Evolutionary conservation across 2,113 vertebrate genomes (phyloP), one percentile per base, ranked within the genome.

Genomic region (Cairina moschata): DNA sequence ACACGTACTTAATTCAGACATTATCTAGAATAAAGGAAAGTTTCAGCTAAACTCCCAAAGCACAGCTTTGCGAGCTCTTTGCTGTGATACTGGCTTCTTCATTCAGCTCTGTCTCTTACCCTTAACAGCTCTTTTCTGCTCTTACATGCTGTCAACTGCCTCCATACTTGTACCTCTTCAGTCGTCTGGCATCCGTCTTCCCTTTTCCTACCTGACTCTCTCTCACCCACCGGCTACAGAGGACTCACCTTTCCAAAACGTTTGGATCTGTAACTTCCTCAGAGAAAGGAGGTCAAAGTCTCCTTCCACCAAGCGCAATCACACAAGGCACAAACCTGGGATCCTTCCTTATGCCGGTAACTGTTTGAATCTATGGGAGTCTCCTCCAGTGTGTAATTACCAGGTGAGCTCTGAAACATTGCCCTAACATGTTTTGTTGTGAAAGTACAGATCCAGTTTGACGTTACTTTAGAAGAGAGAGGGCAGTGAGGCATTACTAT

Each of bases 291-390:
- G 58, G 73, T 52, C 65, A 80, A 21, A 44, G 14, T 18, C 90
- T 93, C 23, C 5, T 60, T 88, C 38, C 60, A 52, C 50, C 50
- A 89, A 9, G 54, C 79, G 65, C 69, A 66, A 46, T 76, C 71
- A 83, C 48, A 59, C 25, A 60, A 36, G 65, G 85, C 52, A 94
- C 84, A 86, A 95, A 52, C 38, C 77, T 16, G 28, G 79, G 81
- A 83, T 96, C 82, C 85, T 90, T 8, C 67, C 29, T n/a, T n/a
- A 63, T 82, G 44, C 83, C 90, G 86, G 72, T 91, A 93, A 90
- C 94, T 88, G 66, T 92, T 89, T 87, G 76, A 95, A 74, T 95
- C 90, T 91, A 92, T 96, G 96, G 96, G 95, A 96, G 96, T 96
- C 95, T 96, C 94, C 94, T 95, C 63, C 80, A 59, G 91, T 90